A percentile compares a stretch with the other conserved stretches of the same genome.
Conservation (phyloP, 2,888 invertebrate species). For the Aporophyla lueneburgensis region DNA sequence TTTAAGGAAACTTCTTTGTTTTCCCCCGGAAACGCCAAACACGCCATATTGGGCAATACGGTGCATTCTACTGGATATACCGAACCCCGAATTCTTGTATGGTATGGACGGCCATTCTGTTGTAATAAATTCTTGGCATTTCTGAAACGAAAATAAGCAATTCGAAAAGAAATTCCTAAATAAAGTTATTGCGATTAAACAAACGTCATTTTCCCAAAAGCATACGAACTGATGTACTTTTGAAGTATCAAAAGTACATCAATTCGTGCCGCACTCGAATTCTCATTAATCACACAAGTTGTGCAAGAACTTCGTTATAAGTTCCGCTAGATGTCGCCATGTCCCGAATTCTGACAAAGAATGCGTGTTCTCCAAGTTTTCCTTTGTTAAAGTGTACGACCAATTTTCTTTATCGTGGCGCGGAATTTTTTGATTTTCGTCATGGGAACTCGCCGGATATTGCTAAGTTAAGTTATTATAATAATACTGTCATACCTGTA, state of each 20-base stretch:
- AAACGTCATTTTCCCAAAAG: neutral
- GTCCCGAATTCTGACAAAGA: slow-evolving; percentile 38
- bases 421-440: slow-evolving; percentile 44
- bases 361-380: slow-evolving; percentile 37
- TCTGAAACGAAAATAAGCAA: neutral
- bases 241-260: too few species aligned
- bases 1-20: neutral
- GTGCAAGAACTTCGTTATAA: slow-evolving; percentile 42
- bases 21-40: neutral
- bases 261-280: slow-evolving; percentile 18
- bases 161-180: neutral
- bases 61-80: neutral
- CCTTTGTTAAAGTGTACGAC: slow-evolving; percentile 25
- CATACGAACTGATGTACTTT: slow-evolving; percentile 27
- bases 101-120: neutral
- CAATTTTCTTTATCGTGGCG: slow-evolving; percentile 36
- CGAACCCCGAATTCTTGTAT: neutral
- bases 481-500: neutral
- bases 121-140: neutral
- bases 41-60: neutral
- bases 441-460: neutral
- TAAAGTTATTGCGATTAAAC: slow-evolving; percentile 2
- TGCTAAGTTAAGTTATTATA: neutral
- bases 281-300: slow-evolving; percentile 51
- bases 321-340: slow-evolving; percentile 40